Evolutionary conservation across 2,888 invertebrate genomes (phyloP), one percentile per base, ranked within the genome.

Genomic region (Apotomis capreana): DNA sequence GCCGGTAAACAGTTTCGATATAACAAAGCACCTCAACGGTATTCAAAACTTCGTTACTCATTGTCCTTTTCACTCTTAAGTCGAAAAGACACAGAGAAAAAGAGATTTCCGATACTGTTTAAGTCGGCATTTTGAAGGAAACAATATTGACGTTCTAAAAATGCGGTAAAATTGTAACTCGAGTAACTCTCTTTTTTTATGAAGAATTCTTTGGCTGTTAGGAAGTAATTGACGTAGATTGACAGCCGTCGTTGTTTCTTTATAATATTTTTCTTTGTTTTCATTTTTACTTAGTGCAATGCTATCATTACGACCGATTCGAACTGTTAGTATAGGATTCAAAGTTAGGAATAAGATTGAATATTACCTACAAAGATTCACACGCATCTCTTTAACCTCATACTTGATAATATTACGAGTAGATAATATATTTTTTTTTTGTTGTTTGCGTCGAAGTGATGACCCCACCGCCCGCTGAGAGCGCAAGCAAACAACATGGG

Each of bases 1-100:
- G 57, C 57, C 71, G 57, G 67, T 52, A 67, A 71, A 71, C 71
- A 71, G 64, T 46, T 57, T 46, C 61, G 67, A 71, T 71, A 67
- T 62, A 67, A 69, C 69, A 15, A 60, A 65, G 26, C 44, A 51
- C 9, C 65, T 46, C 44, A 5, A 55, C 15, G 8, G 44, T 57
- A 62, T 51, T 62, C 55, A 26, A 65, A 65, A 65, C 44, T 26
- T 46, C 46, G 36, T 65, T 65, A 57, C 46, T 3, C 40, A 0
- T 40, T 44, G 8, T 6, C 3, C 12, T 40, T 15, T 64, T 44
- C 5, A 26, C 12, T 13, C 13, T 12, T 12, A 15, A 4, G 15
- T 5, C 10, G 10, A 0, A 37, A 6, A 12, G n/a, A 58, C 5
- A 37, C 10, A n/a, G 40, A 64, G 37, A 15, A 44, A 40, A 15